Conservation (phyloP, 2,113 vertebrate species). For the Hyla sarda region DNA sequence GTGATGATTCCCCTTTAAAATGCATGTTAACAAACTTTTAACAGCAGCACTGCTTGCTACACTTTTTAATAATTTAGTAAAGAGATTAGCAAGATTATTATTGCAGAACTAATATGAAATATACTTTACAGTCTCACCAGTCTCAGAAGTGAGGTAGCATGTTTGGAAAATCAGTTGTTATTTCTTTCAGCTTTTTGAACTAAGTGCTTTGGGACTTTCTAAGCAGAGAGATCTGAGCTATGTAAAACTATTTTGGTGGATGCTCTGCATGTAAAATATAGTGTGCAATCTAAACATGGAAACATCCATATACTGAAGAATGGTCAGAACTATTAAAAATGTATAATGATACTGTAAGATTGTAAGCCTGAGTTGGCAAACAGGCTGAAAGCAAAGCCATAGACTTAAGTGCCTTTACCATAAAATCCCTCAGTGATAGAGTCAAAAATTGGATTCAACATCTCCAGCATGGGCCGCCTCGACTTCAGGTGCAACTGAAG, state of each 20-base stretch:
- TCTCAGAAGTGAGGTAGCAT: slow-evolving; percentile 37
- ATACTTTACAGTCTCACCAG: slow-evolving; percentile 49
- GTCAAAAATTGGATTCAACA: too few species aligned
- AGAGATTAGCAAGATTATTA: slow-evolving; percentile 56
- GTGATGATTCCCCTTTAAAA: slow-evolving; percentile 29
- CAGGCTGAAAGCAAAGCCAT: neutral
- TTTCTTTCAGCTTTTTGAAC: slow-evolving; percentile 55
- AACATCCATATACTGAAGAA: neutral
- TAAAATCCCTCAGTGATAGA: too few species aligned
- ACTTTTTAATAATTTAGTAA: slow-evolving; percentile 52
- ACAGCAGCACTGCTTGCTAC: slow-evolving; percentile 5
- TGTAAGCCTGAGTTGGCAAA: neutral
- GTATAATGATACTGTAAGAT: neutral
- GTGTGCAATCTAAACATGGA: neutral
- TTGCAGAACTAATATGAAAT: slow-evolving; percentile 54
- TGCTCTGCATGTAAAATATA: slow-evolving; percentile 36
- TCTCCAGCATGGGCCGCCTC: too few species aligned
- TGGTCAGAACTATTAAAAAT: slow-evolving; percentile 40
- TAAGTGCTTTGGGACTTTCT: slow-evolving; percentile 55
- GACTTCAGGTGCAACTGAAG: too few species aligned
- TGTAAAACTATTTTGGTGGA: slow-evolving; percentile 33
- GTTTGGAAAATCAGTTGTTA: slow-evolving; percentile 53
- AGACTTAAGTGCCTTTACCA: neutral
- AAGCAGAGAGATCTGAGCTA: slow-evolving; percentile 4
- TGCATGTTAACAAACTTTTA: slow-evolving; percentile 50